Evolutionary conservation across 2,797 vertebrate species (phyloP).

Genomic region (Xyrichtys novacula): DNA sequence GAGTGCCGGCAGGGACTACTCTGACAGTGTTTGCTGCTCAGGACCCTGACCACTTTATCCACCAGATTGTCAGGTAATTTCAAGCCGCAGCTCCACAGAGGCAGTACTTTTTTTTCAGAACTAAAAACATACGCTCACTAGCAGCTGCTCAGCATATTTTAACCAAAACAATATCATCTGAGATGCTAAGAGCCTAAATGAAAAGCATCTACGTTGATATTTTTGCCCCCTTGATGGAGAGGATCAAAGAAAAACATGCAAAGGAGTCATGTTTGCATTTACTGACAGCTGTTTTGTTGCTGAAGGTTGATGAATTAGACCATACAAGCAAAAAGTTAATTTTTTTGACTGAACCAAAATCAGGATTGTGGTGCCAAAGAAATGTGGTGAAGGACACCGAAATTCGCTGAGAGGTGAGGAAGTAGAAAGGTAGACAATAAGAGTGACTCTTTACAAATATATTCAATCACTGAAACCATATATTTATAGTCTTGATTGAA

Average conservation of each 20-base stretch:
- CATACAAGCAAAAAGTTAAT: no score
- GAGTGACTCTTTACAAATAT: neutral
- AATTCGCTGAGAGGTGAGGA: neutral
- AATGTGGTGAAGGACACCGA: neutral
- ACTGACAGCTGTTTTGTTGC: neutral
- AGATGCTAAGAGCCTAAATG: no score
- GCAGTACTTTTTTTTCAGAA: no score
- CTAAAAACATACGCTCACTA: no score
- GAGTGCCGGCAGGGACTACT: conserved; percentile 89
- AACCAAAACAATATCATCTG: no score
- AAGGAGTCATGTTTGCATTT: no score
- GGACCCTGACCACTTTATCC: conserved; percentile 97
- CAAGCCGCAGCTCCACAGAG: neutral
- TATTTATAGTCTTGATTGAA: neutral
- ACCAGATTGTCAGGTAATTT: conserved; percentile 94
- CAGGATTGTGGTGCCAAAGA: neutral
- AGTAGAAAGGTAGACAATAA: neutral
- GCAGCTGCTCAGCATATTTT: no score
- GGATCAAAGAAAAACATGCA: no score
- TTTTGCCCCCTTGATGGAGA: no score
- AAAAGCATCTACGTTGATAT: no score
- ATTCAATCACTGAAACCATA: neutral
- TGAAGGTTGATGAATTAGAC: no score
- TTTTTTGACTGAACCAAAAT: neutral
- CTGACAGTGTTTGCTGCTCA: conserved; percentile 92